Percentiles rank a stretch among this genome's conserved stretches.
These are phyloP conservation scores for Pachyuromys duprasi DNA, from an alignment of 2,797 vertebrate genomes.

Conservation along the genomic window DNA sequence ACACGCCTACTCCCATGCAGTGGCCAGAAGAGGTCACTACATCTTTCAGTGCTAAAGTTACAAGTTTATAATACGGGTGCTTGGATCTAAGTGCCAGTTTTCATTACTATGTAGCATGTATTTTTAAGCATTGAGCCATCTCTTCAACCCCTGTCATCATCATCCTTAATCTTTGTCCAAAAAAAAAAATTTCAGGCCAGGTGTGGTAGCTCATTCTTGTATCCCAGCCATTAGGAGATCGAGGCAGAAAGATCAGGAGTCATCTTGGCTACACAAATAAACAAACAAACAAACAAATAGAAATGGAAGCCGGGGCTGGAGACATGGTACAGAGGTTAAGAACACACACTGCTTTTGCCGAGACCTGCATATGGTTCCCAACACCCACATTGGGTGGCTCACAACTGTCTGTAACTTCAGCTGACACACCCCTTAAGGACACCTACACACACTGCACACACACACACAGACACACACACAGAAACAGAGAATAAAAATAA, in stretches of 20 bases:
- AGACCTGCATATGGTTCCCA: not conserved
- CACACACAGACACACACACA: not conserved
- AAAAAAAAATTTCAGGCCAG: not conserved
- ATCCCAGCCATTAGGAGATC: not conserved
- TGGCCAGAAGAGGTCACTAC: not conserved
- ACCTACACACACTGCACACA: not conserved
- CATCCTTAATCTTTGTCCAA: not conserved
- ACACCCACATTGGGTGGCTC: not conserved
- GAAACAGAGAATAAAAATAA: not conserved
- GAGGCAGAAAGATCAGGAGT: not conserved
- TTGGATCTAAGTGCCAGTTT: not conserved
- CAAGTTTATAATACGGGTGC: not conserved
- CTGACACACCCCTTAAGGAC: not conserved
- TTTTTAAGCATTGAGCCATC: not conserved
- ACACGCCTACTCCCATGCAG: not conserved
- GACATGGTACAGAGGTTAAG: not conserved
- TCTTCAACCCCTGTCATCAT: not conserved
- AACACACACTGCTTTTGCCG: not conserved
- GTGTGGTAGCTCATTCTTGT: not conserved
- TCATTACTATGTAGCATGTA: not conserved
- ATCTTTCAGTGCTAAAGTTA: not conserved
- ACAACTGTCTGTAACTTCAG: not conserved
- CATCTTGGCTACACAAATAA: too few species aligned
- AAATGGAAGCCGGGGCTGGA: not conserved
- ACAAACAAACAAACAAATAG: not conserved